Evolutionary conservation across 2,113 vertebrate species (phyloP).

Genomic region (Toxotes jaculatrix): DNA sequence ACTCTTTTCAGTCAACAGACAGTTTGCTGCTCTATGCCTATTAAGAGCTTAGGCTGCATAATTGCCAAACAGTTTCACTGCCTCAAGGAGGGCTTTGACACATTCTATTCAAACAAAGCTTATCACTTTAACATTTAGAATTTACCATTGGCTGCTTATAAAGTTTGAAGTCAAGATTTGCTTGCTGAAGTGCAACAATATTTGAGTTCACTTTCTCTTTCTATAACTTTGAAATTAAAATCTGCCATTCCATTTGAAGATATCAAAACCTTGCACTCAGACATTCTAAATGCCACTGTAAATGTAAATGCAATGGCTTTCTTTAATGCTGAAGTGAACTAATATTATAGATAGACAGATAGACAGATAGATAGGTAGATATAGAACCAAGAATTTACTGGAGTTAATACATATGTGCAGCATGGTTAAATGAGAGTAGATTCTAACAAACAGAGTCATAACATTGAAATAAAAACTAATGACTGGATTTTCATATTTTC

Average conservation of each 20-base stretch:
- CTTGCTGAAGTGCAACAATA: neutral
- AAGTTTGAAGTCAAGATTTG: slow-evolving; percentile 6
- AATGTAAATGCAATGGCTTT: neutral
- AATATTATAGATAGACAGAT: neutral
- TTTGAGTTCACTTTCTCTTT: slow-evolving; percentile 16
- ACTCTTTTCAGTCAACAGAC: slow-evolving; percentile 3
- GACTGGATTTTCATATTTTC: slow-evolving; percentile 2
- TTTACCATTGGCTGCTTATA: slow-evolving; percentile 16
- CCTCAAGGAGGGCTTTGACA: slow-evolving; percentile 51
- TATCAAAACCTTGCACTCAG: neutral
- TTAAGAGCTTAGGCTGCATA: neutral
- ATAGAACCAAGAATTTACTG: neutral
- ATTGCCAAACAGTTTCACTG: slow-evolving; percentile 30
- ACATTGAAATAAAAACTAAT: slow-evolving; percentile 14
- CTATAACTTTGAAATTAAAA: slow-evolving; percentile 7
- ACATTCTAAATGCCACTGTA: slow-evolving; percentile 6
- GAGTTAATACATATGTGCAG: neutral
- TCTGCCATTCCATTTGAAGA: neutral
- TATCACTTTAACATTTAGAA: slow-evolving; percentile 46
- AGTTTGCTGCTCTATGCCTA: slow-evolving; percentile 3
- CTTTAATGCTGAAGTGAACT: neutral
- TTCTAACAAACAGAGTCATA: neutral
- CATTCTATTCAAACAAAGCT: slow-evolving; percentile 22
- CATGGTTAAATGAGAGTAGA: neutral
- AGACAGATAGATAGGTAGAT: no score